Conservation (phyloP, 2,797 vertebrate genomes). For the Gallinago solitaria region DNA sequence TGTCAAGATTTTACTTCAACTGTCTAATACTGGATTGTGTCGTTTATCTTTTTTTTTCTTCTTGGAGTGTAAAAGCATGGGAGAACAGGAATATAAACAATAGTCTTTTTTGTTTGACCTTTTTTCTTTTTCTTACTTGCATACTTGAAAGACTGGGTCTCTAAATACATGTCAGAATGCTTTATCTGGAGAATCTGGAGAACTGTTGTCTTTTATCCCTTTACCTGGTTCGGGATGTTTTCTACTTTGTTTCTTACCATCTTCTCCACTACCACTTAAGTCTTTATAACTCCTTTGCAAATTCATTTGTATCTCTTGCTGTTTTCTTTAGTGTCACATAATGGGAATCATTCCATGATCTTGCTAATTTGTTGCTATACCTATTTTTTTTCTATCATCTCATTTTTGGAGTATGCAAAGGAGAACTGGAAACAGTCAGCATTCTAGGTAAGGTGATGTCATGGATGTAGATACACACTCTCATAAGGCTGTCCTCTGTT, state of each 20-base stretch:
- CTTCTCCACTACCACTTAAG: not conserved
- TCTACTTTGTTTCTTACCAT: not conserved
- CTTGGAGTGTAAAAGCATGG: not conserved
- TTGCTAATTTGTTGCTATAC: not conserved
- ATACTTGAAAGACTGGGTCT: not conserved
- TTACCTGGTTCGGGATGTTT: fast-evolving
- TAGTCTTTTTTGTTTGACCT: not conserved
- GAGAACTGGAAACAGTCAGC: not conserved
- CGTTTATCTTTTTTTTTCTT: not conserved
- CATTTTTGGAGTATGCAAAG: not conserved
- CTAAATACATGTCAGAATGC: not conserved
- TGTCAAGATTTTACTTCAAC: not conserved
- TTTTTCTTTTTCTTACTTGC: not conserved
- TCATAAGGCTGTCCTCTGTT: not conserved
- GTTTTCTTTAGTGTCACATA: not conserved
- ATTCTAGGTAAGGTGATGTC: not conserved
- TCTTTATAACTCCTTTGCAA: not conserved
- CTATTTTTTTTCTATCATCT: not conserved
- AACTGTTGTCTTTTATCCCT: not conserved
- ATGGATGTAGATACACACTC: not conserved
- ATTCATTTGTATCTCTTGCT: not conserved
- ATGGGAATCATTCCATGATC: not conserved
- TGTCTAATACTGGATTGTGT: not conserved
- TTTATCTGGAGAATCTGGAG: not conserved
- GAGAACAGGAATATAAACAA: not conserved